Percentiles rank a stretch among this genome's conserved stretches.
These are phyloP conservation scores for Trematomus bernacchii DNA, from an alignment of 2,797 vertebrate species.

Conservation along the genomic window DNA sequence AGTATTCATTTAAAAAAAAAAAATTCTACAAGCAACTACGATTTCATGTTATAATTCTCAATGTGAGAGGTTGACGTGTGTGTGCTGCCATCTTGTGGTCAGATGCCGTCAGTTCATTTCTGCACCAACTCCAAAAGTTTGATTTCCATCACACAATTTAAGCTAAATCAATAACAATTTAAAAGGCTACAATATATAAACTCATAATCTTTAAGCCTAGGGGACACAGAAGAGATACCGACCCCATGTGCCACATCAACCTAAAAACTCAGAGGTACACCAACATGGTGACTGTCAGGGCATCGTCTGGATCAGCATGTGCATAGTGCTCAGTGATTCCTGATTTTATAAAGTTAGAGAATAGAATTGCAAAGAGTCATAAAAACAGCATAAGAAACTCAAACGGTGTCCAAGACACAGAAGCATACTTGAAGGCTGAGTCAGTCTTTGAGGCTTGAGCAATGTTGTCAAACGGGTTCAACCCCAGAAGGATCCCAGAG, in stretches of 20 bases:
- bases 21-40: slow-evolving; percentile 57
- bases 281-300: slow-evolving; percentile 60
- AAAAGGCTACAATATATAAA: slow-evolving; percentile 61
- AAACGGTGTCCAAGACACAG: slow-evolving; percentile 63
- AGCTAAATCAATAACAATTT: slow-evolving; percentile 49
- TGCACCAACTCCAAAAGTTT: slow-evolving; percentile 16
- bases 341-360: slow-evolving; percentile 77
- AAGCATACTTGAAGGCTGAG: slow-evolving; percentile 68
- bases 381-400: slow-evolving; percentile 75
- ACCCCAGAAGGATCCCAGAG: slow-evolving; percentile 75
- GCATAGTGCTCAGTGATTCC: slow-evolving; percentile 83
- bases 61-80: slow-evolving; percentile 18
- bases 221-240: slow-evolving; percentile 72
- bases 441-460: slow-evolving; percentile 72
- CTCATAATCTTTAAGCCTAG: slow-evolving; percentile 48
- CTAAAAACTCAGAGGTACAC: slow-evolving; percentile 58
- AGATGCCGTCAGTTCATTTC: slow-evolving; percentile 39
- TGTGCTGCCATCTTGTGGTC: slow-evolving; percentile 72
- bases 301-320: slow-evolving; percentile 72
- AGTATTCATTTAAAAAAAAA: slow-evolving; percentile 42
- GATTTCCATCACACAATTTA: slow-evolving; percentile 21
- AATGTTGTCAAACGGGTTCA: slow-evolving; percentile 76
- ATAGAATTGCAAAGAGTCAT: slow-evolving; percentile 75
- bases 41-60: slow-evolving; percentile 30
- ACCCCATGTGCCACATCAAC: slow-evolving; percentile 58